Percentiles rank a stretch among this genome's conserved stretches.
Evolutionary conservation across 2,888 invertebrate genomes (phyloP).

Genomic region (Eupithecia exiguata): DNA sequence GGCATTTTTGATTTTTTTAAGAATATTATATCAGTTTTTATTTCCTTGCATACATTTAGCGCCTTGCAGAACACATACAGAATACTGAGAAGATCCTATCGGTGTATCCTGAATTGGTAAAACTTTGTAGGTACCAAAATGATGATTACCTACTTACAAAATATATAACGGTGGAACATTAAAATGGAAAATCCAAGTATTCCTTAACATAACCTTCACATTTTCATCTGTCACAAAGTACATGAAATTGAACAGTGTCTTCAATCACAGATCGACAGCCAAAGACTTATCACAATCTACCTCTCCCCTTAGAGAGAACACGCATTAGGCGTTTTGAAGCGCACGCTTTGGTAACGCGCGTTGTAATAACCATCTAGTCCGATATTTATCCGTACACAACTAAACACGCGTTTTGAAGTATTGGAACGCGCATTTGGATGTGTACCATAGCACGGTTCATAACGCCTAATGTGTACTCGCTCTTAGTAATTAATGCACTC

Average conservation of each 20-base stretch:
- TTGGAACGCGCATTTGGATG: background rate
- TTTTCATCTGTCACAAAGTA: background rate
- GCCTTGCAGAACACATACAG: too few relatives aligned
- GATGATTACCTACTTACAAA: too few relatives aligned
- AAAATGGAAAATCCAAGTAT: background rate
- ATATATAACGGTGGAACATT: too few relatives aligned
- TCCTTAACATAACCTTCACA: background rate
- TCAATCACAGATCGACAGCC: background rate
- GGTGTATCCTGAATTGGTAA: too few relatives aligned
- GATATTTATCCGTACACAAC: background rate
- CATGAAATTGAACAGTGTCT: background rate
- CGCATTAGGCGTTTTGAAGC: background rate
- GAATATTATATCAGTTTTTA: too few relatives aligned
- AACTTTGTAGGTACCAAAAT: too few relatives aligned
- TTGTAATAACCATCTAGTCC: background rate
- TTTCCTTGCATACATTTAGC: too few relatives aligned
- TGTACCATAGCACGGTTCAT: background rate
- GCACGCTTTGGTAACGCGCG: background rate
- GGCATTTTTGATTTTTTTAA: too few relatives aligned
- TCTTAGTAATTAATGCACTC: conserved; percentile 34
- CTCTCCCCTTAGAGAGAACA: background rate
- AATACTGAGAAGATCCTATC: too few relatives aligned
- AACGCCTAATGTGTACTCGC: conserved; percentile 10
- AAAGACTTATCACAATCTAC: background rate
- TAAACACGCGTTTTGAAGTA: too few relatives aligned